Base-by-base conservation (phyloP, 2,797 vertebrate species). In the Fistularia tabacaria region DNA sequence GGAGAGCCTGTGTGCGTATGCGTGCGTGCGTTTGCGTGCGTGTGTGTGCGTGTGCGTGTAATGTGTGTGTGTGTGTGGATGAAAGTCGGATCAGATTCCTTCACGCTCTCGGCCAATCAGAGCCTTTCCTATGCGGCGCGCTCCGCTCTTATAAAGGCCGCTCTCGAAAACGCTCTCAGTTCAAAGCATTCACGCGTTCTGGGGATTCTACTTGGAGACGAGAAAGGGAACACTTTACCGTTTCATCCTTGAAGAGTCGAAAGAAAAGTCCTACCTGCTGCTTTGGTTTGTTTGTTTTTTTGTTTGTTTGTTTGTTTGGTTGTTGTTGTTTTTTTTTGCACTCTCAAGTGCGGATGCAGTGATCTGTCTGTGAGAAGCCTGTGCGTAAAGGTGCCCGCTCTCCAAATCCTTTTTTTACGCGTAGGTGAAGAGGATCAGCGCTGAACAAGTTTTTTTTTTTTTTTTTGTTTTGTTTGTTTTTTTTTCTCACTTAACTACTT, bases 151-250 rank as follows among this genome's bases (percentile, higher is more conserved):
- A 90, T 87, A 90, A 90, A 90, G 73, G 9, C 42, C 6, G 76
- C 55, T 14, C 8, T 71, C 76, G 15, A 46, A 14, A 38, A 6
- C 46, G 36, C 50, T 15, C 70, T 65, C 76, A 70, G 73, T 80
- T 81, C 85, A 87, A 88, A 86, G 85, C 80, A 80, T 78, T 79
- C 74, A 14, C 80, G 66, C 84, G 69, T 71, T 66, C 68, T 76
- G 73, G 81, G 86, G 86, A 88, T 86, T 87, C 59, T 82, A 86
- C 68, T 69, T 66, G 71, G 66, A 81, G 74, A 78, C 63, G 7
- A 44, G 58, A 53, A 47, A 47, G 64, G 84, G 82, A 85, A 69
- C 69, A 60, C 67, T 66, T 76, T 59, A 65, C 43, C 51, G 49
- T 62, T 80, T 74, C 59, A 57, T 49, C 51, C 66, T 44, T 5